Evolutionary conservation across 2,797 vertebrate species (phyloP).

Genomic region (Staurois parvus): DNA sequence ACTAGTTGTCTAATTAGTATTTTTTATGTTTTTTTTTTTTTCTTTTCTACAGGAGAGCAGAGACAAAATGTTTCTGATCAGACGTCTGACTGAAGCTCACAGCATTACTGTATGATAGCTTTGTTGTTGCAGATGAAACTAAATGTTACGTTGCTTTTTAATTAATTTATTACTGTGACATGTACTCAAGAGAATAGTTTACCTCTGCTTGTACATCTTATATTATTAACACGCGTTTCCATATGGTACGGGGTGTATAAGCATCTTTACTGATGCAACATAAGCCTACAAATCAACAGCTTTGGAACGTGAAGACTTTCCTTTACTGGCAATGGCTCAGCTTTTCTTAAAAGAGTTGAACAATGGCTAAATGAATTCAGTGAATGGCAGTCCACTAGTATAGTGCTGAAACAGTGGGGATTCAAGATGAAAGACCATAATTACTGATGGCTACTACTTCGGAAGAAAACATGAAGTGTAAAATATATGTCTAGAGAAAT

Average conservation of each 20-base stretch:
- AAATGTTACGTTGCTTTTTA: neutral
- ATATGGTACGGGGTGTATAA: neutral
- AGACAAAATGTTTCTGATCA: conserved; percentile 90
- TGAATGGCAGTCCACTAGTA: too few relatives aligned
- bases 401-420: too few relatives aligned
- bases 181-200: neutral
- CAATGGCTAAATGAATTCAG: neutral
- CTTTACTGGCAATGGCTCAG: neutral
- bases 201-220: neutral
- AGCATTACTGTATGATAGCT: conserved; percentile 55
- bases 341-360: neutral
- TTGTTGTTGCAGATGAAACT: neutral
- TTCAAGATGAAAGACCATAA: neutral
- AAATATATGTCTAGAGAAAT: too few relatives aligned
- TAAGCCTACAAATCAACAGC: too few relatives aligned
- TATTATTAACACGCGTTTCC: neutral
- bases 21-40: neutral
- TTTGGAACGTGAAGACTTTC: neutral
- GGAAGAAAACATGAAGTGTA: too few relatives aligned
- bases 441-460: neutral
- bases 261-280: neutral
- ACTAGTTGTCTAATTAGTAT: neutral
- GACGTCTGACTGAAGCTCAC: conserved; percentile 86
- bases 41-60: conserved; percentile 78
- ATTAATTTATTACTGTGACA: neutral